These are phyloP conservation scores for Brachionus manjavacas DNA, from an alignment of 1,140 invertebrate genomes.

Conservation along the genomic window DNA sequence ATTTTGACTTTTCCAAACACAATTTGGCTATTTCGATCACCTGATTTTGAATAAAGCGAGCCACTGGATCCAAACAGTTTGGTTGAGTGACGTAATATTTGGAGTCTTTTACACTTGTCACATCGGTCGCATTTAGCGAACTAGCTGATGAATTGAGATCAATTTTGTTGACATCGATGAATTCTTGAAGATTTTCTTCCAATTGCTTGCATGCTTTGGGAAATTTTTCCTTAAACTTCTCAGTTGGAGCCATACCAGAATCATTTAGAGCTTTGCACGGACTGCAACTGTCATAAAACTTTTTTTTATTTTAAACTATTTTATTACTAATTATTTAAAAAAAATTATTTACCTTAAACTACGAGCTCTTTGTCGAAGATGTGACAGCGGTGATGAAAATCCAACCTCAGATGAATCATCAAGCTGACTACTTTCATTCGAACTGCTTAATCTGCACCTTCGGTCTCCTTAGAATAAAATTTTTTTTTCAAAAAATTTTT, in stretches of 20 bases:
- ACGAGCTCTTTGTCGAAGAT: constrained; percentile 21
- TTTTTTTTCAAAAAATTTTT: neutral
- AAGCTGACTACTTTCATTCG: constrained; percentile 33
- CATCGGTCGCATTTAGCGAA: neutral
- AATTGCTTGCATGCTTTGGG: constrained; percentile 36
- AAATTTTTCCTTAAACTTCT: constrained; percentile 38
- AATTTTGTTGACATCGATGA: constrained; percentile 34
- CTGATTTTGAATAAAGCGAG: constrained; percentile 87
- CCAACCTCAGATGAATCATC: constrained; percentile 24
- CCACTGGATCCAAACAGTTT: constrained; percentile 69
- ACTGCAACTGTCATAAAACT: constrained; percentile 28
- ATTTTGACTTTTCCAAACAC: constrained; percentile 85
- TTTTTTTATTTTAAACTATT: constrained; percentile 29
- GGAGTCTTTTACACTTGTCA: neutral
- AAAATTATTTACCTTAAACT: constrained; percentile 16
- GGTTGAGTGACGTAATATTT: constrained; percentile 16
- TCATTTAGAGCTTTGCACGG: constrained; percentile 29
- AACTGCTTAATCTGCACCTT: constrained; percentile 17
- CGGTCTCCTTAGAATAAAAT: neutral
- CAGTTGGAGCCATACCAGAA: neutral
- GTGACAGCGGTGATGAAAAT: neutral
- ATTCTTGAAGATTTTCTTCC: constrained; percentile 32
- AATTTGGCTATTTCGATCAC: constrained; percentile 89
- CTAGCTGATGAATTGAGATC: neutral
- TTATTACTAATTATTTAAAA: neutral